phyloP scores from a whole-genome alignment of 1,140 invertebrate species.

The Caligus rogercresseyi region DNA sequence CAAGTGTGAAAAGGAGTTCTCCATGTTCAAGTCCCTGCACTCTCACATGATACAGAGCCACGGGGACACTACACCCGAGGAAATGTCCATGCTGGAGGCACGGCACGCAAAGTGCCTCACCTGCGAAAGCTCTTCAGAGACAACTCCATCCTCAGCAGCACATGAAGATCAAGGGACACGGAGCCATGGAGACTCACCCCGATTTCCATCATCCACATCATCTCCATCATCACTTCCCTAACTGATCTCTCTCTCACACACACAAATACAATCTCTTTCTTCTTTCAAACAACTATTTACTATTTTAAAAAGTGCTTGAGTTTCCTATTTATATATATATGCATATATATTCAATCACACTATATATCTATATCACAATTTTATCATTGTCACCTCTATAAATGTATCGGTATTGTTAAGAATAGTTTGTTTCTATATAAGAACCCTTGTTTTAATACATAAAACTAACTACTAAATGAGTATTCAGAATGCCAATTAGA shows the following conservation, averaged over 20 bases:
- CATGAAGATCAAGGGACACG: background rate
- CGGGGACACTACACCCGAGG: background rate
- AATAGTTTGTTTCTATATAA: background rate
- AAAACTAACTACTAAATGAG: too few relatives aligned
- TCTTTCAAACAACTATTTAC: too few relatives aligned
- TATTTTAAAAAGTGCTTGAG: too few relatives aligned
- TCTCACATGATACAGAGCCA: slow-evolving; percentile 4
- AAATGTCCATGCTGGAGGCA: background rate
- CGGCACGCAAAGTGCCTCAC: background rate
- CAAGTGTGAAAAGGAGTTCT: background rate
- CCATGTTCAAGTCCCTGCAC: background rate
- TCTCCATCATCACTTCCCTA: background rate
- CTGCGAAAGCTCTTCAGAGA: background rate
- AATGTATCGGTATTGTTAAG: background rate
- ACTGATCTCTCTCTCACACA: too few relatives aligned
- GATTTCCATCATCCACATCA: background rate
- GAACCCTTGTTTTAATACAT: too few relatives aligned
- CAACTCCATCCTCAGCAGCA: background rate
- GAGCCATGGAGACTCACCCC: background rate
- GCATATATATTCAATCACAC: too few relatives aligned
- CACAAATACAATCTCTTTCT: too few relatives aligned
- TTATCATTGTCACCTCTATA: background rate
- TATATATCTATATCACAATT: too few relatives aligned
- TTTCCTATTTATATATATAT: too few relatives aligned
- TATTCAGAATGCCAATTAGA: too few relatives aligned